These are phyloP conservation scores for Saturnia pavonia DNA, from an alignment of 2,888 invertebrate species.

Conservation along the genomic window DNA sequence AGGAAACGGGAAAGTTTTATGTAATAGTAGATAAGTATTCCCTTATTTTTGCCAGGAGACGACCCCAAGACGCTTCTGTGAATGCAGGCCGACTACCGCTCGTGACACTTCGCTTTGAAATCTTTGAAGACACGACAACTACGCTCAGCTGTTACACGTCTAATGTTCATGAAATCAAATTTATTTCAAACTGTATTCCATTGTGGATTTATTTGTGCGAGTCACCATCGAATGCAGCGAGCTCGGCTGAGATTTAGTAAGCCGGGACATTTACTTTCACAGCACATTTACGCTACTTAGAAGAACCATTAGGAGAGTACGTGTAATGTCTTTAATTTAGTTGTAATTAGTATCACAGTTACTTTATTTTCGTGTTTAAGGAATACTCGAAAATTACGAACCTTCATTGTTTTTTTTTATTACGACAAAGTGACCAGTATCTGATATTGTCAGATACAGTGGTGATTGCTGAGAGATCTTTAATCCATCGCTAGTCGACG, in stretches of 20 bases:
- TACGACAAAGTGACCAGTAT: too few species aligned
- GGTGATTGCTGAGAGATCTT: too few species aligned
- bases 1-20: constrained; percentile 36
- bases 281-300: background rate
- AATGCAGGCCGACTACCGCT: background rate
- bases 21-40: constrained; percentile 37
- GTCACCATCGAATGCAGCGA: background rate
- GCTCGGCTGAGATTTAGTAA: background rate
- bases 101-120: constrained; percentile 11
- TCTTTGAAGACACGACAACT: constrained; percentile 1
- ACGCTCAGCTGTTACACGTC: background rate
- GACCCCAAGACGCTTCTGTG: constrained; percentile 15
- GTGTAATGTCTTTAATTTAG: background rate
- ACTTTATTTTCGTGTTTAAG: too few species aligned
- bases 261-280: background rate
- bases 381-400: too few species aligned
- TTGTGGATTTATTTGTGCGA: background rate
- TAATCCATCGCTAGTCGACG: too few species aligned
- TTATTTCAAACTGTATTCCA: constrained; percentile 1
- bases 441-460: too few species aligned
- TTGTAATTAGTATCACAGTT: background rate
- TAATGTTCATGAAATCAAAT: background rate
- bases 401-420: background rate
- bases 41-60: constrained; percentile 39
- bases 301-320: background rate